A percentile compares a stretch with the other conserved stretches of the same genome.
These are phyloP conservation scores for Triplophysa dalaica DNA, from an alignment of 2,113 vertebrate genomes.

Conservation along the genomic window DNA sequence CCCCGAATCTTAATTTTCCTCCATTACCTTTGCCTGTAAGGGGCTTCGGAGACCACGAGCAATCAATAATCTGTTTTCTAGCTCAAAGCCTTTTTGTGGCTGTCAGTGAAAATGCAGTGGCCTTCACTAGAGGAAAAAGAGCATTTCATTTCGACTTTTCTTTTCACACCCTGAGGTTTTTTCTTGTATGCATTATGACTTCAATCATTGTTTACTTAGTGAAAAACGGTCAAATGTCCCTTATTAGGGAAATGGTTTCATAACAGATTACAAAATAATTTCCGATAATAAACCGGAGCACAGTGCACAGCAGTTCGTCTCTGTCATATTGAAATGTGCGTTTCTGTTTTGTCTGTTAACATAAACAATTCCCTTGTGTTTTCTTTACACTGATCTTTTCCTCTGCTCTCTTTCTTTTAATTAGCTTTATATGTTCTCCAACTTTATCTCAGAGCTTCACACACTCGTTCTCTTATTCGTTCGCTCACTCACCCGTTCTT, in stretches of 20 bases:
- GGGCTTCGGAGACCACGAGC: not conserved
- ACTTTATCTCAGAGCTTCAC: conserved; percentile 11
- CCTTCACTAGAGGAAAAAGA: conserved; percentile 10
- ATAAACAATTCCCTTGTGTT: conserved; percentile 26
- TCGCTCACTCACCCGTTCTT: conserved; percentile 43
- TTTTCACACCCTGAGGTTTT: conserved; percentile 3
- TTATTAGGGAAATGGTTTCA: conserved; percentile 17
- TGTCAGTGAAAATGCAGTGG: conserved; percentile 32
- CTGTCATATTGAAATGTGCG: not conserved
- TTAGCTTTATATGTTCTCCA: conserved; percentile 42
- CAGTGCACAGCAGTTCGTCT: not conserved
- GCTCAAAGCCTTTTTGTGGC: conserved; percentile 30
- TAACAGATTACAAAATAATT: not conserved
- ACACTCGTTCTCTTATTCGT: conserved; percentile 42
- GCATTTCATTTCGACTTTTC: conserved; percentile 34
- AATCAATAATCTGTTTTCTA: conserved; percentile 36
- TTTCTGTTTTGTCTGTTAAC: conserved; percentile 42
- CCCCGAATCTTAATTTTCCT: conserved; percentile 8
- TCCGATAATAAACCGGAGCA: not conserved
- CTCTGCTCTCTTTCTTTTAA: conserved; percentile 26
- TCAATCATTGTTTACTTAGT: conserved; percentile 21
- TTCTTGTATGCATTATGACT: not conserved
- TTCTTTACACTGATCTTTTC: conserved; percentile 36
- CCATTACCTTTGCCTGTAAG: conserved; percentile 6
- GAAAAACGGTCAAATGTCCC: conserved; percentile 12